Percentiles rank a stretch among this genome's conserved stretches.
Conservation (phyloP, 2,888 invertebrate genomes). For the Euspilapteryx auroguttella region DNA sequence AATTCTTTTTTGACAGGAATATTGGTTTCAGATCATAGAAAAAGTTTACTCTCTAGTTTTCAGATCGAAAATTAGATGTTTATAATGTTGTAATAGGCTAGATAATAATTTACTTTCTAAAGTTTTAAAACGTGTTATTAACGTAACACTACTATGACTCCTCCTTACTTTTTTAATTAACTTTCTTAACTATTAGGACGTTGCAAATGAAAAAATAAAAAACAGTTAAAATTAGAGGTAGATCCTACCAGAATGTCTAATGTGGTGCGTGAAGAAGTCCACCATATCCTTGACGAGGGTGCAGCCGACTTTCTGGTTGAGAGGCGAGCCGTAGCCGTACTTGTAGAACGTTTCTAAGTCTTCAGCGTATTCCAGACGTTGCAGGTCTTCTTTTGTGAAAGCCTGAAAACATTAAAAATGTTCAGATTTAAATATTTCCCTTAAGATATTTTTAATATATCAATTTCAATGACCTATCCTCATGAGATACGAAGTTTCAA, state of each 20-base stretch:
- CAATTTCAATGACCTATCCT: too few species aligned
- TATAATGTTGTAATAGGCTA: too few species aligned
- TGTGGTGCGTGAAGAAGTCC: conserved; percentile 64
- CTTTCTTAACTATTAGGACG: neutral
- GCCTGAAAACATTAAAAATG: conserved; percentile 28
- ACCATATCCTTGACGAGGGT: conserved; percentile 73
- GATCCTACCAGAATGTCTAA: conserved; percentile 31
- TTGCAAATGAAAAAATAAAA: neutral
- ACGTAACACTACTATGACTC: too few species aligned
- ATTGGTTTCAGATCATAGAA: too few species aligned
- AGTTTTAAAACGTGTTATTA: too few species aligned
- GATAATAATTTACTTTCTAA: too few species aligned
- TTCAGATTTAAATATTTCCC: neutral
- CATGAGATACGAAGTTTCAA: too few species aligned
- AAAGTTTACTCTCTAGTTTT: too few species aligned
- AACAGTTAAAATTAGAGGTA: neutral
- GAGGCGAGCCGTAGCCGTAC: conserved; percentile 70
- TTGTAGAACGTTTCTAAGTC: conserved; percentile 77
- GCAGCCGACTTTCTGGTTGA: conserved; percentile 72
- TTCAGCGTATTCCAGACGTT: conserved; percentile 74
- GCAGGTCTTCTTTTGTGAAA: conserved; percentile 71
- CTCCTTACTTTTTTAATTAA: too few species aligned
- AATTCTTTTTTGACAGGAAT: too few species aligned
- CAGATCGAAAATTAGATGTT: too few species aligned
- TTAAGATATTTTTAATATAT: too few species aligned